phyloP scores from a whole-genome alignment of 2,888 invertebrate species.

The Automeris io region DNA sequence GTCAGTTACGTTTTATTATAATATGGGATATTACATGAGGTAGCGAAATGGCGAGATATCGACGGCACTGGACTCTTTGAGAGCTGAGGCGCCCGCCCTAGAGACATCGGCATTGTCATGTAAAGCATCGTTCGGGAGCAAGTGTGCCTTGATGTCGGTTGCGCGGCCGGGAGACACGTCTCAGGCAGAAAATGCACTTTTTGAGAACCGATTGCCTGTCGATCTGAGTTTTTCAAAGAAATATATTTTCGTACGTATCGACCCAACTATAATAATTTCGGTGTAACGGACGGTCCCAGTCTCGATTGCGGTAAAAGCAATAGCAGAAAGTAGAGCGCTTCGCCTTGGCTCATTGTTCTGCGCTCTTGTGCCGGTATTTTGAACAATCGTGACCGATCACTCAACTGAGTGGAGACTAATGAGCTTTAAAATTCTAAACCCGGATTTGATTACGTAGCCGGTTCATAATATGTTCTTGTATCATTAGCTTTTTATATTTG shows the following conservation, averaged over 20 bases:
- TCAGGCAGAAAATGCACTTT: slow-evolving; percentile 72
- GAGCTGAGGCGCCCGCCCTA: slow-evolving; percentile 44
- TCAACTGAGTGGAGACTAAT: slow-evolving; percentile 12
- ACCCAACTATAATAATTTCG: slow-evolving; percentile 6
- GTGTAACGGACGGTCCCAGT: slow-evolving; percentile 32
- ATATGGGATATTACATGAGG: slow-evolving; percentile 31
- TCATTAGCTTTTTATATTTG: too few species aligned
- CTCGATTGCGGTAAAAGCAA: slow-evolving; percentile 37
- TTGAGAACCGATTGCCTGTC: slow-evolving; percentile 66
- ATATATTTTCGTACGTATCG: slow-evolving; percentile 11
- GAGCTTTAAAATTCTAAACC: slow-evolving; percentile 5
- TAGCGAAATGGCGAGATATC: slow-evolving; percentile 35
- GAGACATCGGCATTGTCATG: slow-evolving; percentile 70
- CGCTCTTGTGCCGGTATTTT: slow-evolving; percentile 14
- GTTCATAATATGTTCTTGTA: neutral
- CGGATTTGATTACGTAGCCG: slow-evolving; percentile 1
- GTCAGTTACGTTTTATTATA: slow-evolving; percentile 21
- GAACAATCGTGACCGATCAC: slow-evolving; percentile 20
- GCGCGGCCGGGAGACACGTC: slow-evolving; percentile 45
- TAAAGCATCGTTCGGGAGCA: slow-evolving; percentile 54
- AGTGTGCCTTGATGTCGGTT: slow-evolving; percentile 43
- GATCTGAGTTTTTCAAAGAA: slow-evolving; percentile 58
- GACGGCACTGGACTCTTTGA: slow-evolving; percentile 35
- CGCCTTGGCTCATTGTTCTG: slow-evolving; percentile 29
- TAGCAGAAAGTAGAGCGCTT: slow-evolving; percentile 28